A percentile compares a stretch with the other conserved stretches of the same genome.
These are phyloP conservation scores for Leptinotarsa texana DNA, from an alignment of 1,140 invertebrate species.

Conservation along the genomic window DNA sequence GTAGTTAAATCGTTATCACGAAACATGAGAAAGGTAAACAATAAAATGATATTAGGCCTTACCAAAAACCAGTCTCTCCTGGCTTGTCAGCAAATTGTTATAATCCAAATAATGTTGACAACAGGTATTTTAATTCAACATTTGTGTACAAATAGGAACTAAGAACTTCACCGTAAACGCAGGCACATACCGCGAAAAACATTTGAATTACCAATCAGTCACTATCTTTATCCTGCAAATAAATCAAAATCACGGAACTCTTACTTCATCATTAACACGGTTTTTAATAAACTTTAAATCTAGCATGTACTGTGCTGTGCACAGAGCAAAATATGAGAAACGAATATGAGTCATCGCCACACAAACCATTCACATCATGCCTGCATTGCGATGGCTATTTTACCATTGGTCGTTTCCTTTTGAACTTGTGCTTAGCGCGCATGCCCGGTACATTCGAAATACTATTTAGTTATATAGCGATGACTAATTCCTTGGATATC, in stretches of 20 bases:
- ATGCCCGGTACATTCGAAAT: slow-evolving; percentile 25
- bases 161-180: slow-evolving; percentile 21
- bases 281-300: slow-evolving; percentile 19
- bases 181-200: slow-evolving; percentile 27
- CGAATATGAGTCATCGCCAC: slow-evolving; percentile 34
- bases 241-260: slow-evolving; percentile 19
- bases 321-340: slow-evolving; percentile 29
- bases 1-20: not conserved
- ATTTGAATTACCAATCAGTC: slow-evolving; percentile 20
- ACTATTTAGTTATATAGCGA: slow-evolving; percentile 16
- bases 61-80: slow-evolving; percentile 4
- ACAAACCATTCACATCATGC: slow-evolving; percentile 38
- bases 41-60: not conserved
- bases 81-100: slow-evolving; percentile 12
- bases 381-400: slow-evolving; percentile 35
- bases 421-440: slow-evolving; percentile 24
- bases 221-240: slow-evolving; percentile 16
- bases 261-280: slow-evolving; percentile 10
- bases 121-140: slow-evolving; percentile 32
- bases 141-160: slow-evolving; percentile 35
- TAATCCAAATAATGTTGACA: slow-evolving; percentile 31
- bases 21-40: slow-evolving; percentile 6
- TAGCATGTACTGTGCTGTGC: slow-evolving; percentile 28
- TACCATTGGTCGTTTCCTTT: slow-evolving; percentile 30
- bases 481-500: slow-evolving; percentile 33